Evolutionary conservation across 2,113 vertebrate species (phyloP).

Genomic region (Chaetorhynchus papuensis): DNA sequence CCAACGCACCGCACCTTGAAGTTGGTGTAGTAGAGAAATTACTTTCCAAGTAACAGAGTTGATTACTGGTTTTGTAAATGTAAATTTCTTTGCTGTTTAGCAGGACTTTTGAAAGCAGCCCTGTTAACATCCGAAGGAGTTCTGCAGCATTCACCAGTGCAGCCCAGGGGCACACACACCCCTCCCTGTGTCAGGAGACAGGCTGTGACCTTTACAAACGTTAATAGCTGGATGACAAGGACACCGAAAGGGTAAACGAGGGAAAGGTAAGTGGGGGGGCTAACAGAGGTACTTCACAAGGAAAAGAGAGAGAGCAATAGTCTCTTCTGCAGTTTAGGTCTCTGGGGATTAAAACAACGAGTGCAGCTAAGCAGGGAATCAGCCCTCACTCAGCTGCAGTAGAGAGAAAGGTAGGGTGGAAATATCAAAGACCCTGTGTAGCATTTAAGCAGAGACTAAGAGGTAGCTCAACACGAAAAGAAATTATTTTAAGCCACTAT

Average conservation of each 20-base stretch:
- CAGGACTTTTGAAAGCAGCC: not conserved
- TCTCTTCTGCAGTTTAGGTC: not conserved
- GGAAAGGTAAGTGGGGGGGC: not conserved
- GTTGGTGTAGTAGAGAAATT: not conserved
- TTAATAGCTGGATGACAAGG: not conserved
- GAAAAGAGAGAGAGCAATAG: not conserved
- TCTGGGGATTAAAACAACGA: not conserved
- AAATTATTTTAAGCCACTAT: conserved; percentile 14
- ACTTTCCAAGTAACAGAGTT: not conserved
- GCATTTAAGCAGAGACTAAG: not conserved
- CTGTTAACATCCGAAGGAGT: not conserved
- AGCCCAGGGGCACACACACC: not conserved
- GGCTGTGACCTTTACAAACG: not conserved
- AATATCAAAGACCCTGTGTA: not conserved
- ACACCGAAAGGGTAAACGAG: not conserved
- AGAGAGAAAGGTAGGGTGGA: not conserved
- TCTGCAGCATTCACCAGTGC: not conserved
- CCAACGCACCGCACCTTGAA: not conserved
- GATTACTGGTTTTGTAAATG: not conserved
- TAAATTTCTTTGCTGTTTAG: not conserved
- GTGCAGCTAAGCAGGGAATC: not conserved
- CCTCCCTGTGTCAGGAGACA: not conserved
- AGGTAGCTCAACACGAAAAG: not conserved
- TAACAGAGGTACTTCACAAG: not conserved
- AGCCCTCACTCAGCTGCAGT: not conserved